Conservation (phyloP, 2,113 vertebrate species). For the Motacilla tschutschensis region DNA sequence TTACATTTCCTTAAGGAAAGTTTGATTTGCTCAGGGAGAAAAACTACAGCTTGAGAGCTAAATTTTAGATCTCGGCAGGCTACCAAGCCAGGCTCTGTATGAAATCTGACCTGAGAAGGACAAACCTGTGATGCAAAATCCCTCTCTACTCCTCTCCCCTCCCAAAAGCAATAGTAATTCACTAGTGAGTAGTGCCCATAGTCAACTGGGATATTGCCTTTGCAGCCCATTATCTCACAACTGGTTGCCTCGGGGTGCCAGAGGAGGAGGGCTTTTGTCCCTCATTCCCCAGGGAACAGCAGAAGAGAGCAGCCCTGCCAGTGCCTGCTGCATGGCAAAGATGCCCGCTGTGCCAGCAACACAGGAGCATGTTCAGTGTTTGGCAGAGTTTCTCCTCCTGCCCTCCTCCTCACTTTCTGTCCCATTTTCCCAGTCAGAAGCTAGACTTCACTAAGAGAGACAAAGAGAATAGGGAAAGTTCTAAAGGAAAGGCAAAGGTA, state of each 20-base stretch:
- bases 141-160: background rate
- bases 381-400: background rate
- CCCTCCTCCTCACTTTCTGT: background rate
- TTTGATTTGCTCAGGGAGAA: constrained; percentile 11
- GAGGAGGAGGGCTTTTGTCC: background rate
- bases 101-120: background rate
- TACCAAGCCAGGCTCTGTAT: background rate
- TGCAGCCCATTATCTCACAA: background rate
- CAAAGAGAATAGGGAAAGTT: background rate
- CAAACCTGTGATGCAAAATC: background rate
- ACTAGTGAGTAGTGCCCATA: background rate
- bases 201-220: background rate
- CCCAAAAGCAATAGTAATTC: background rate
- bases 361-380: rapidly evolving
- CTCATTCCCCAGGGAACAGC: rapidly evolving
- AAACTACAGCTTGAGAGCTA: background rate
- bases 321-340: background rate
- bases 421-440: background rate
- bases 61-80: background rate
- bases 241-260: background rate
- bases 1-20: constrained; percentile 29
- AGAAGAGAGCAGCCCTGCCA: rapidly evolving
- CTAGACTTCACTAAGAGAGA: background rate
- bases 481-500: background rate
- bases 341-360: rapidly evolving